Conservation (phyloP, 2,888 invertebrate genomes). For the Notodonta dromedarius region DNA sequence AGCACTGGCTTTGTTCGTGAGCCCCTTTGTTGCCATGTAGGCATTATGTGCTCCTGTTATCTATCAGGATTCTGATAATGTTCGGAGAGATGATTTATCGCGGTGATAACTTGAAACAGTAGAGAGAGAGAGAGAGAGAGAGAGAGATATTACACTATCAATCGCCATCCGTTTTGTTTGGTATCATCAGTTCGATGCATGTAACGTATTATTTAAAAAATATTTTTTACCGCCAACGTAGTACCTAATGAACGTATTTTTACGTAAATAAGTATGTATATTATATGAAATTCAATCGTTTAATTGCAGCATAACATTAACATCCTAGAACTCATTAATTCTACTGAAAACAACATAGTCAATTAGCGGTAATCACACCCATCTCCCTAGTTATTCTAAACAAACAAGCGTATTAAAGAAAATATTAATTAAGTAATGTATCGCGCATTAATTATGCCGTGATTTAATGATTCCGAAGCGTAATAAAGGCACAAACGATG, state of each 20-base stretch:
- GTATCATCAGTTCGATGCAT: neutral
- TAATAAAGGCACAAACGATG: conserved; percentile 40
- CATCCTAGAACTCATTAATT: neutral
- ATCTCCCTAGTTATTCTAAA: neutral
- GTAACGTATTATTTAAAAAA: neutral
- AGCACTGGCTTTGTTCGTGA: conserved; percentile 64
- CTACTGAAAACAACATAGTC: neutral
- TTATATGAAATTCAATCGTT: neutral
- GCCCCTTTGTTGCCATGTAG: conserved; percentile 65
- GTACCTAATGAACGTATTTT: no score
- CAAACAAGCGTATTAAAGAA: neutral
- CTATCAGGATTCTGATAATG: conserved; percentile 46
- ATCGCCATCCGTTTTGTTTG: neutral
- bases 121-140: conserved; percentile 18
- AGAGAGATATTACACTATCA: conserved; percentile 2
- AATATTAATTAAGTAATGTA: conserved; percentile 17
- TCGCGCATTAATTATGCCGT: conserved; percentile 14
- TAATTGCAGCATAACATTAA: neutral
- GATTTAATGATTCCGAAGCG: conserved; percentile 37
- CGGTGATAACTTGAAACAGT: conserved; percentile 24
- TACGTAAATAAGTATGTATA: neutral
- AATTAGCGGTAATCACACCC: conserved; percentile 2
- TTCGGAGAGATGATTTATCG: conserved; percentile 41
- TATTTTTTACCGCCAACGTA: neutral
- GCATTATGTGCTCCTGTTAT: conserved; percentile 41